Conservation (phyloP, 1,140 invertebrate genomes). For the Aporrectodea caliginosa region DNA sequence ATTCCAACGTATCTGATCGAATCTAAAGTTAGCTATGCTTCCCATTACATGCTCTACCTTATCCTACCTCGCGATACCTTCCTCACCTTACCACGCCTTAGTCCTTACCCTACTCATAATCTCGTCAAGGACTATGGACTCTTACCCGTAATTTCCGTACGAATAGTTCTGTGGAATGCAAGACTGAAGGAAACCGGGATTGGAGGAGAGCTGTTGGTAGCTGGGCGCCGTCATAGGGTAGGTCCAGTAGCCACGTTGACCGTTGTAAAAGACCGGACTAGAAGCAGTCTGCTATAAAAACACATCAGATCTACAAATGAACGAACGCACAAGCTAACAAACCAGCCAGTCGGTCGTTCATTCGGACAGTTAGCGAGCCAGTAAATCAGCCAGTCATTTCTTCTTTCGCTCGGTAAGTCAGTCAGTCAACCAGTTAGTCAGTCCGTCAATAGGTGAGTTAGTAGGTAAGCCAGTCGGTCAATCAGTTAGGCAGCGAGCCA, state of each 20-base stretch:
- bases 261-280: background rate
- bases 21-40: background rate
- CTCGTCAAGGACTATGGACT: background rate
- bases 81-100: background rate
- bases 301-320: too few relatives aligned
- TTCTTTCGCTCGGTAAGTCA: background rate
- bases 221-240: background rate
- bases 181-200: background rate
- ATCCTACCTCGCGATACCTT: background rate
- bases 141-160: background rate
- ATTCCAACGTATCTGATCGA: background rate
- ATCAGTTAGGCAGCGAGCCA: too few relatives aligned
- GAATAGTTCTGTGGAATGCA: background rate
- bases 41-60: background rate
- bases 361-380: background rate
- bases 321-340: too few relatives aligned
- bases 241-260: background rate
- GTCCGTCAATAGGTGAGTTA: background rate
- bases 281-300: background rate
- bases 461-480: background rate
- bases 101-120: background rate
- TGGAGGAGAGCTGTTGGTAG: background rate
- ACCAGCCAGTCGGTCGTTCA: background rate
- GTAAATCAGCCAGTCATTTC: background rate
- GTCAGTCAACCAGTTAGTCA: background rate